Evolutionary conservation across 2,888 invertebrate species (phyloP), one percentile per base, ranked within the genome.

Genomic region (Drosophila limbata): DNA sequence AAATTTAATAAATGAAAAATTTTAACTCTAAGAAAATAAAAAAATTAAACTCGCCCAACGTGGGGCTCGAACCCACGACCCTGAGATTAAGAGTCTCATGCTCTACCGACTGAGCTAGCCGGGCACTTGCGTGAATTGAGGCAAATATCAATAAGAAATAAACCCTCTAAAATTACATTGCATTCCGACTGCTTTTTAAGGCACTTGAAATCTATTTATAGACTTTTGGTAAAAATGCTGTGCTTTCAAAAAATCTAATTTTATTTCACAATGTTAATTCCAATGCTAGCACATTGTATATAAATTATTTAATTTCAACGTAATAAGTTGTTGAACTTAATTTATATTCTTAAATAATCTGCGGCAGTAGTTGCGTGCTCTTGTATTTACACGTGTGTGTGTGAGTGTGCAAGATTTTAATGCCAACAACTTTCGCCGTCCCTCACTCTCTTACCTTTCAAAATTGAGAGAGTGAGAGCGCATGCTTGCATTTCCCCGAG

Each of bases 91-190:
- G 92, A 91, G 92, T 92, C 92, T 92, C 92, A 91, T 92, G 92
- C 92, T 92, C 92, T 92, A 91, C 92, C 91, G 92, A 92, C 92
- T 92, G 92, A 92, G 92, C 92, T 92, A 92, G 92, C 92, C 92
- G 91, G 92, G 92, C 91, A 88, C 47, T 73, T 77, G 59, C 0
- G 0, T 4, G 6, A 0, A 1, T 6, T 13, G 8, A 1, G 19
- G 8, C 33, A 13, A 8, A 50, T 6, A 4, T 4, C 13, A 50
- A 50, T 8, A 50, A 50, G 19, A 33, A 31, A 13, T 8, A 33
- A 33, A 9, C 31, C 13, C 8, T 8, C 8, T 19, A 4, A 50
- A 33, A 44, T 44, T 17, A 11, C 10, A 40, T 17, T 17, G 19
- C 42, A 44, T 33, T 13, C 4, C n/a, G 1, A 25, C 25, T 3